phyloP scores from a whole-genome alignment of 2,113 vertebrate genomes.

The Danionella cerebrum region DNA sequence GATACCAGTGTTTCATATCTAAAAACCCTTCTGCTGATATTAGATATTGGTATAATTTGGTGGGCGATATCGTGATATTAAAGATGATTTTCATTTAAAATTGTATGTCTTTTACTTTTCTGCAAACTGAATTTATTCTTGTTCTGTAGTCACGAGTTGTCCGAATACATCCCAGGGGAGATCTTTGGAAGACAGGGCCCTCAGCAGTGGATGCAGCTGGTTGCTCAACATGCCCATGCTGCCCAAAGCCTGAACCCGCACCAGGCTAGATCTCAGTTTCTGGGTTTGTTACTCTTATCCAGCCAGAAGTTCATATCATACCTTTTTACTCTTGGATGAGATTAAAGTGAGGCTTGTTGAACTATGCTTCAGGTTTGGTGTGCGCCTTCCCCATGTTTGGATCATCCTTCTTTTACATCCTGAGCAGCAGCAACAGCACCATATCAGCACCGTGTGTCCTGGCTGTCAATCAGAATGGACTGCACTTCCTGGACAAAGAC shows the following conservation, averaged over 20 bases:
- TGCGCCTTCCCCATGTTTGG: slow-evolving; percentile 77
- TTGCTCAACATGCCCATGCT: slow-evolving; percentile 80
- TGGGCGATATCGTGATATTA: too few relatives aligned
- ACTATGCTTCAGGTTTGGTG: slow-evolving; percentile 68
- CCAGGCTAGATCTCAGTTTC: slow-evolving; percentile 76
- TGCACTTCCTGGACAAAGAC: slow-evolving; percentile 77
- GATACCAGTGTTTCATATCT: too few relatives aligned
- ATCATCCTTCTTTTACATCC: slow-evolving; percentile 83
- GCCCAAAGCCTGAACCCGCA: slow-evolving; percentile 76
- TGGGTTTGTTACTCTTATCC: slow-evolving; percentile 62
- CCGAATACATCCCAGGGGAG: slow-evolving; percentile 80
- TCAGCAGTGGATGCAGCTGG: slow-evolving; percentile 81
- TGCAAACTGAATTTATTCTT: not conserved
- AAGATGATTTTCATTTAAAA: too few relatives aligned
- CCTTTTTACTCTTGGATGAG: too few relatives aligned
- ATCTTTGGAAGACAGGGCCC: slow-evolving; percentile 72
- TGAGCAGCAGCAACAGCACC: slow-evolving; percentile 71
- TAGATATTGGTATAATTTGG: too few relatives aligned
- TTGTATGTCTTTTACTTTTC: not conserved
- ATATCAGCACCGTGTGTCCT: slow-evolving; percentile 74
- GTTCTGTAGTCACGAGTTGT: slow-evolving; percentile 75
- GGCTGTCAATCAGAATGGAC: slow-evolving; percentile 77
- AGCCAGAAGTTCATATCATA: not conserved
- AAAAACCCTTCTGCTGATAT: too few relatives aligned
- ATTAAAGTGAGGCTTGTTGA: not conserved